Conservation (phyloP, 2,888 invertebrate species). For the Biston stratarius region DNA sequence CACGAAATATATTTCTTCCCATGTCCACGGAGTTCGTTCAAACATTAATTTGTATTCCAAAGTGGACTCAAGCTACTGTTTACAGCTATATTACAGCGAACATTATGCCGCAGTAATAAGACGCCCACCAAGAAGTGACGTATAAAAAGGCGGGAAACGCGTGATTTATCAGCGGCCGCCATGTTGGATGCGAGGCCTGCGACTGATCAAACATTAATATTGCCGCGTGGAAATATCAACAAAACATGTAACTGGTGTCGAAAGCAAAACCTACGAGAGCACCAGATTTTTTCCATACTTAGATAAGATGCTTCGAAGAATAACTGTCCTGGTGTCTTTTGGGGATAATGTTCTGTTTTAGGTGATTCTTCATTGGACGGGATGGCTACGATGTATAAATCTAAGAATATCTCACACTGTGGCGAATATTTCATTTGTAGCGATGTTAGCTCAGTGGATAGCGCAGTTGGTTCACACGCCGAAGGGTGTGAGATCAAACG, state of each 20-base stretch:
- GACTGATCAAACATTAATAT: slow-evolving; percentile 62
- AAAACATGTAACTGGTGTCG: slow-evolving; percentile 17
- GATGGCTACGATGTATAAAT: neutral
- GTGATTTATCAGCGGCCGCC: slow-evolving; percentile 65
- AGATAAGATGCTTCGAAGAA: neutral
- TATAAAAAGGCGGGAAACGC: slow-evolving; percentile 58
- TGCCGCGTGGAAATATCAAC: slow-evolving; percentile 44
- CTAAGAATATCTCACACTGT: no score
- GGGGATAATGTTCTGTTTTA: neutral
- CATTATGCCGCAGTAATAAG: slow-evolving; percentile 56
- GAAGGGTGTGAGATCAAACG: no score
- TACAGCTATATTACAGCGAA: neutral
- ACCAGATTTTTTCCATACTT: neutral
- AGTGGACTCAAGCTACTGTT: slow-evolving; percentile 14
- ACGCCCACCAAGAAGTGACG: slow-evolving; percentile 57
- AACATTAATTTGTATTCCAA: neutral
- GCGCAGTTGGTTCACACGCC: no score
- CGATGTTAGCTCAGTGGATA: no score
- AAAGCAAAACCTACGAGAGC: neutral
- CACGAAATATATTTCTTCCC: no score
- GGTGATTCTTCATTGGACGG: neutral
- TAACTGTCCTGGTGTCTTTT: neutral
- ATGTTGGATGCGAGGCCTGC: slow-evolving; percentile 53
- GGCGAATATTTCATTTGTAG: no score
- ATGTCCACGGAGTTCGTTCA: neutral